phyloP scores from a whole-genome alignment of 1,140 invertebrate species.

The Ptiloglossa arizonensis region DNA sequence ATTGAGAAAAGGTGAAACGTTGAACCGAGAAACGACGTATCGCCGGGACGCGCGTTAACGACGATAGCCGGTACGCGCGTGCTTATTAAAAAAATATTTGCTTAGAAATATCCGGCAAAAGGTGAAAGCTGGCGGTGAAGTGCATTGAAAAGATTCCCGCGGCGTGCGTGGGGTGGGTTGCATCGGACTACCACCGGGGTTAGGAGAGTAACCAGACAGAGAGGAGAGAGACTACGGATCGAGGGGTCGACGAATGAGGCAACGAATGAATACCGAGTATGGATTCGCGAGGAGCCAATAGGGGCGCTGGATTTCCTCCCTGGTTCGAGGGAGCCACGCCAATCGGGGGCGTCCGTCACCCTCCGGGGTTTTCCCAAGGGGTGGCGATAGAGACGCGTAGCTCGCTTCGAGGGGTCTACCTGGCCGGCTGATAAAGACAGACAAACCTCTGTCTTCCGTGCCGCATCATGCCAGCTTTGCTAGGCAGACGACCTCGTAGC shows the following conservation, averaged over 20 bases:
- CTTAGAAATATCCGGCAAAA: slow-evolving; percentile 58
- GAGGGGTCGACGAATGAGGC: slow-evolving; percentile 66
- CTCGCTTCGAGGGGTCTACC: slow-evolving; percentile 57
- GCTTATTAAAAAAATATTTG: slow-evolving; percentile 67
- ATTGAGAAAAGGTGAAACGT: no score
- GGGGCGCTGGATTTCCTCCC: slow-evolving; percentile 58
- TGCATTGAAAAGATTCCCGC: slow-evolving; percentile 53
- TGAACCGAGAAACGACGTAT: no score
- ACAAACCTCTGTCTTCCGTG: slow-evolving; percentile 68
- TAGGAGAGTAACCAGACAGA: slow-evolving; percentile 30
- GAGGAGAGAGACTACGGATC: slow-evolving; percentile 40
- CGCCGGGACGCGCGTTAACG: background rate
- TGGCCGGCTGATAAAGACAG: slow-evolving; percentile 74
- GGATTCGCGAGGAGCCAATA: slow-evolving; percentile 71
- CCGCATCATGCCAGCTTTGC: slow-evolving; percentile 70
- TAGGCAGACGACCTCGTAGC: slow-evolving; percentile 56
- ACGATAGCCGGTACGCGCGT: background rate
- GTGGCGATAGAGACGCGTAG: slow-evolving; percentile 37
- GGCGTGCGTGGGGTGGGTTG: slow-evolving; percentile 47
- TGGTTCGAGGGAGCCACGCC: slow-evolving; percentile 61
- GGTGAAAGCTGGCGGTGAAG: slow-evolving; percentile 59
- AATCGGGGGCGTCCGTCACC: slow-evolving; percentile 64
- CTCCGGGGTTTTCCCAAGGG: slow-evolving; percentile 53
- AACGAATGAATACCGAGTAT: slow-evolving; percentile 74
- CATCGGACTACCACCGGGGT: slow-evolving; percentile 29